Base-by-base conservation (phyloP, 2,113 vertebrate species). In the Sylvia atricapilla region DNA sequence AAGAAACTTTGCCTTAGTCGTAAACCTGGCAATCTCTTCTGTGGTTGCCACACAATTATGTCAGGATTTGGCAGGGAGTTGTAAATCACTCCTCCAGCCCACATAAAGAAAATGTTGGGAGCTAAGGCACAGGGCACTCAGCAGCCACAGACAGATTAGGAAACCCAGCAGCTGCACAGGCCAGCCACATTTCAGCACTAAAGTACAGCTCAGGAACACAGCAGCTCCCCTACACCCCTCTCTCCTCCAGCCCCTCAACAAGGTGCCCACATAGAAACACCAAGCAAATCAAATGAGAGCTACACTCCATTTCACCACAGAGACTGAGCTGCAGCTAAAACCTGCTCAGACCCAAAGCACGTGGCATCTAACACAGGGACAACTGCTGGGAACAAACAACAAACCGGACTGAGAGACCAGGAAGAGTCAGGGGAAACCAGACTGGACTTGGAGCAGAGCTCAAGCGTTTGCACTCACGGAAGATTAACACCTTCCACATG, bases 1-100 rank as follows among this genome's bases (percentile, higher is more conserved):
- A 74, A 94, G 90, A 95, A 96, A 88, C 79, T 94, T 76, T n/a
- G 92, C 90, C 90, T 93, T 56, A 93, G 82, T 81, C 17, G 37
- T 63, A 87, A 86, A 78, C 43, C 90, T 88, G 82, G 82, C 87
- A 94, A 77, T 16, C 46, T 67, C 59, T 73, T 58, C 72, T 41
- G 58, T 0, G 4, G 82, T 66, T 96, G 94, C 93, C 93, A 94
- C 82, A 31, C 25, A 86, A 62, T 90, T 96, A 93, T 80, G 79
- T 92, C 87, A 96, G 90, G 72, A 86, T 75, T 86, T 96, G 92
- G 85, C 94, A 84, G 47, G 27, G 55, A 56, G 56, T 1, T 75
- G n/a, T 49, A 84, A 86, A 95, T 93, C 2, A 0, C 47, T 96
- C 90, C 92, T 93, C 69, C 87, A 77, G 82, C 55, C 75, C 23